These are phyloP conservation scores for Anableps anableps DNA, from an alignment of 2,797 vertebrate species.

Conservation along the genomic window DNA sequence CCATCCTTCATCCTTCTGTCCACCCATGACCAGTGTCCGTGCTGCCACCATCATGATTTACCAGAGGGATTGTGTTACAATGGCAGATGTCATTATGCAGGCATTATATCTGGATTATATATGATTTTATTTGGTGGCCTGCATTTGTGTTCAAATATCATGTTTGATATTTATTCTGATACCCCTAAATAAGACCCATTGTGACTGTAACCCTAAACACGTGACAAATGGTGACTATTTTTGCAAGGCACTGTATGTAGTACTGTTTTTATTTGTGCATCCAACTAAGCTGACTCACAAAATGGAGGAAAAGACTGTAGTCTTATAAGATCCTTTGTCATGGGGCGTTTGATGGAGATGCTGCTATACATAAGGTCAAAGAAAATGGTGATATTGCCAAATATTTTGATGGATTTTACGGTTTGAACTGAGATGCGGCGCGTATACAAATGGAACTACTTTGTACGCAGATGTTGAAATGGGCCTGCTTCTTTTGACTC, in stretches of 20 bases:
- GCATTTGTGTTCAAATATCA: not conserved
- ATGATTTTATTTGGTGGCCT: not conserved
- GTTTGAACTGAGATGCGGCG: conserved; percentile 13
- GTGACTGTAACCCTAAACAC: not conserved
- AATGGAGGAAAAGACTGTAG: conserved; percentile 22
- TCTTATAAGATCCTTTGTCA: conserved; percentile 14
- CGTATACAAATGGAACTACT: conserved; percentile 1
- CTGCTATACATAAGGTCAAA: conserved; percentile 8
- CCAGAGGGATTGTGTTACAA: not conserved
- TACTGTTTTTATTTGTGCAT: conserved; percentile 27
- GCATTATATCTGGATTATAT: not conserved
- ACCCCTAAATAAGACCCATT: not conserved
- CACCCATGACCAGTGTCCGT: not conserved
- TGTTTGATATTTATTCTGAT: not conserved
- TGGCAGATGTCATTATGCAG: not conserved
- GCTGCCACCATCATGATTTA: not conserved
- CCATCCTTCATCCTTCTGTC: not conserved
- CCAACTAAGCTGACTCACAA: conserved; percentile 15
- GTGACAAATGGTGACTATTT: not conserved
- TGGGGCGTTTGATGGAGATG: conserved; percentile 7
- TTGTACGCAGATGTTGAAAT: conserved; percentile 31
- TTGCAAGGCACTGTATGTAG: not conserved
- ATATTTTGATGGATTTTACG: conserved; percentile 53
- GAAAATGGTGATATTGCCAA: conserved; percentile 44
- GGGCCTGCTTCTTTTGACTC: conserved; percentile 24